These are phyloP conservation scores for Emydoidea blandingii DNA, from an alignment of 2,797 vertebrate genomes.

Conservation along the genomic window DNA sequence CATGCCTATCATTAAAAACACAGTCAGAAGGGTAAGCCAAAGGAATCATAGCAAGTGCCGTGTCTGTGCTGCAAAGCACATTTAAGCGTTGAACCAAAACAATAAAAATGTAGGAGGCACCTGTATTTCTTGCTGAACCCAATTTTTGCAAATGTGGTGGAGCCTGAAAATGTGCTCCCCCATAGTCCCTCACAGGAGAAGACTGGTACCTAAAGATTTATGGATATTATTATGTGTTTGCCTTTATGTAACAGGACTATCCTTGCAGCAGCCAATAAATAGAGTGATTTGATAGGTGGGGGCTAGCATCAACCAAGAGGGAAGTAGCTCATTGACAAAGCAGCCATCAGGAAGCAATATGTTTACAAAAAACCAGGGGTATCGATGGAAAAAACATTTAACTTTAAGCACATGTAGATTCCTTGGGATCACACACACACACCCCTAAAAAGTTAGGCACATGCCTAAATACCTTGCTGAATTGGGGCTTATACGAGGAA, in stretches of 20 bases:
- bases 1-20: constrained; percentile 50
- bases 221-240: not conserved
- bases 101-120: not conserved
- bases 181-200: not conserved
- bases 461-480: not conserved
- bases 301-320: not conserved
- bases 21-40: constrained; percentile 3
- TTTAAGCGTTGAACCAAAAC: constrained; percentile 5
- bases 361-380: not conserved
- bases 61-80: not conserved
- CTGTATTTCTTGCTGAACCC: not conserved
- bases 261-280: not conserved
- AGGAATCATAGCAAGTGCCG: not conserved
- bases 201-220: not conserved
- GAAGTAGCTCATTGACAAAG: not conserved
- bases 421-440: not conserved
- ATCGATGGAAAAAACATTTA: not conserved
- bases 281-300: not conserved
- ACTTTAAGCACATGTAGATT: not conserved
- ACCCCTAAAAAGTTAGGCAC: not conserved
- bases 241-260: not conserved
- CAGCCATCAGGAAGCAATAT: not conserved
- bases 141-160: not conserved
- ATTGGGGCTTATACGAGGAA: not conserved
- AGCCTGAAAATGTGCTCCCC: not conserved